phyloP scores from a whole-genome alignment of 2,888 invertebrate genomes.

The Dasysyrphus tricinctus region DNA sequence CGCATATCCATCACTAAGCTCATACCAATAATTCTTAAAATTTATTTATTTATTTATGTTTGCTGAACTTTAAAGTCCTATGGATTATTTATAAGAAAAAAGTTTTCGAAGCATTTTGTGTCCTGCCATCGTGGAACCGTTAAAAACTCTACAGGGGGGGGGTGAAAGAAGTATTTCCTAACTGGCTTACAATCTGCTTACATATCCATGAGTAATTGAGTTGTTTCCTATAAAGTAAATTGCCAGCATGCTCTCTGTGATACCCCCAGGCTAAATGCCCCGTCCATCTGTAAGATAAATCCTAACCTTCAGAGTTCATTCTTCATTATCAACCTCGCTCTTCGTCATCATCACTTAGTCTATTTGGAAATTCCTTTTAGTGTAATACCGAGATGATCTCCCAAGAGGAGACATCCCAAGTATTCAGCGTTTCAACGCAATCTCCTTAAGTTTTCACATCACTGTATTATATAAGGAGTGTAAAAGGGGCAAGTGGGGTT shows the following conservation, averaged over 20 bases:
- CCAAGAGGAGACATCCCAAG: constrained; percentile 59
- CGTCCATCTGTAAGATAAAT: constrained; percentile 30
- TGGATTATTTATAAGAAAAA: constrained; percentile 16
- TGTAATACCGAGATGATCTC: constrained; percentile 73
- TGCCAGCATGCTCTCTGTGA: constrained; percentile 37
- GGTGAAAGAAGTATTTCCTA: constrained; percentile 38
- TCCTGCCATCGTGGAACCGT: constrained; percentile 24
- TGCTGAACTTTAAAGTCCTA: constrained; percentile 16
- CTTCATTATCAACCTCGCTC: constrained; percentile 18
- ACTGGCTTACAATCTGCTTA: constrained; percentile 60
- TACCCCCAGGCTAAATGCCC: constrained; percentile 37
- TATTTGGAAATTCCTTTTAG: constrained; percentile 74
- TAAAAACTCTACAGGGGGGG: not conserved
- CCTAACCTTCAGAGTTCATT: constrained; percentile 6
- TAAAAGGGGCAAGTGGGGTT: constrained; percentile 1
- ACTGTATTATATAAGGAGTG: not conserved
- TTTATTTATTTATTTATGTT: not conserved
- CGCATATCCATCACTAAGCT: not conserved
- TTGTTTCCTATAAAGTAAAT: constrained; percentile 63
- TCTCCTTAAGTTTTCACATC: constrained; percentile 48
- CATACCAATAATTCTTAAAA: not conserved
- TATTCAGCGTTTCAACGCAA: constrained; percentile 66
- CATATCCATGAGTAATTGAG: constrained; percentile 69
- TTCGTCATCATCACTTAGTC: constrained; percentile 51
- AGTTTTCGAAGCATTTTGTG: constrained; percentile 43